Conservation (phyloP, 2,888 invertebrate species). For the Drosophila pseudotakahashii region DNA sequence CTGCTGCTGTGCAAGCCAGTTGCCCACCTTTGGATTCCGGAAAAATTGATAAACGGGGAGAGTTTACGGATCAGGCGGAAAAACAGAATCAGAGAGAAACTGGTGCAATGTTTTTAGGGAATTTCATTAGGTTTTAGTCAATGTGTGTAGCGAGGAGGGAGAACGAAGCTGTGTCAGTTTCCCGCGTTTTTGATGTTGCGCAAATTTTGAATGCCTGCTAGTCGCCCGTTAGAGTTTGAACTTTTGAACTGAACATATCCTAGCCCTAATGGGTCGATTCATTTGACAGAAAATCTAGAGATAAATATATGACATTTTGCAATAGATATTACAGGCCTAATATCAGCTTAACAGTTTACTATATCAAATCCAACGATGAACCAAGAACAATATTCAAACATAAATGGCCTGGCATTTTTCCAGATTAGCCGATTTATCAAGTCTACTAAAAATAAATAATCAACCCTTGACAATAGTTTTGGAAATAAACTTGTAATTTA, state of each 20-base stretch:
- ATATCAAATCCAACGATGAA: background rate
- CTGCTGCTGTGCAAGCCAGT: conserved; percentile 88
- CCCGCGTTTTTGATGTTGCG: conserved; percentile 16
- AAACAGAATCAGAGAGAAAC: conserved; percentile 19
- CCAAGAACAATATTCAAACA: background rate
- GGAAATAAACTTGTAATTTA: background rate
- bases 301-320: background rate
- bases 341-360: background rate
- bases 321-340: background rate
- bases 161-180: conserved; percentile 26
- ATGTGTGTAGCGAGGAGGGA: conserved; percentile 44
- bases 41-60: conserved; percentile 61
- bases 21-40: conserved; percentile 85
- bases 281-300: conserved; percentile 6
- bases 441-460: background rate
- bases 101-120: conserved; percentile 69
- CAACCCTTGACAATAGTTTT: background rate
- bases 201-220: conserved; percentile 35
- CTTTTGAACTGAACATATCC: conserved; percentile 70
- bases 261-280: conserved; percentile 20
- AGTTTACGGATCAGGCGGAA: background rate
- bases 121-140: conserved; percentile 59
- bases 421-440: background rate
- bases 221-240: conserved; percentile 32
- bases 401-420: background rate